Base-by-base conservation (phyloP, 2,888 invertebrate genomes). In the Teleogryllus oceanicus region DNA sequence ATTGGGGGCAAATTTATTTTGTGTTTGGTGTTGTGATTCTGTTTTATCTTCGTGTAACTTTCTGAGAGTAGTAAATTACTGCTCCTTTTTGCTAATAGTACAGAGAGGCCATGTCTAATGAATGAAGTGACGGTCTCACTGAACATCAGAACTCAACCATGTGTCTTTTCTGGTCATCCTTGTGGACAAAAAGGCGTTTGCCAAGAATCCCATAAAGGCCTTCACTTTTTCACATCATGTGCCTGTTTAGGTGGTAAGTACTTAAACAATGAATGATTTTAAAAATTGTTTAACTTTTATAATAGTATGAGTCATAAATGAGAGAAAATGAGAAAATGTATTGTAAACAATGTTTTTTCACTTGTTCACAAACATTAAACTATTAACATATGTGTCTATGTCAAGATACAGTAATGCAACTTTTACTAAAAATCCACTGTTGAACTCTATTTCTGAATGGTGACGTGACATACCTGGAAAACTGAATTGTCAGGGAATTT, bases 181-280 rank as follows among this genome's bases (percentile, higher is more conserved):
- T 89, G 89, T 83, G 88, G 89, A 11, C 80, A 83, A 49, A 85
- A 88, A 82, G 89, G 89, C n/a, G 81, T 86, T 81, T 89, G 89
- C 82, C 87, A 87, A 83, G 88, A 88, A 83, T 86, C 88, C 83
- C 88, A 88, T 81, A 87, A 87, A 81, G 88, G 88, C 76, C 85
- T 87, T 81, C 85, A 88, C 80, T 87, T 86, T 84, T 89, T 88
- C 81, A 88, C 88, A 77, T 85, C 88, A 50, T 89, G 89, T 81
- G 86, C 86, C 82, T 89, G 89, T 83, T 85, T 86, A 78, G 87
- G 87, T 84, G 88, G 87, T 87, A 84, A 82, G 75, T 80, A 20
- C 78, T 78, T 78, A 49, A 75, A 78, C 37, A 37, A 37, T 37
- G 37, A 37, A 37, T 37, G 37, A 37, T 37, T 37, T 37, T 37